A percentile compares a stretch with the other conserved stretches of the same genome.
phyloP scores from a whole-genome alignment of 2,888 invertebrate species.

The Trachelus tabidus region DNA sequence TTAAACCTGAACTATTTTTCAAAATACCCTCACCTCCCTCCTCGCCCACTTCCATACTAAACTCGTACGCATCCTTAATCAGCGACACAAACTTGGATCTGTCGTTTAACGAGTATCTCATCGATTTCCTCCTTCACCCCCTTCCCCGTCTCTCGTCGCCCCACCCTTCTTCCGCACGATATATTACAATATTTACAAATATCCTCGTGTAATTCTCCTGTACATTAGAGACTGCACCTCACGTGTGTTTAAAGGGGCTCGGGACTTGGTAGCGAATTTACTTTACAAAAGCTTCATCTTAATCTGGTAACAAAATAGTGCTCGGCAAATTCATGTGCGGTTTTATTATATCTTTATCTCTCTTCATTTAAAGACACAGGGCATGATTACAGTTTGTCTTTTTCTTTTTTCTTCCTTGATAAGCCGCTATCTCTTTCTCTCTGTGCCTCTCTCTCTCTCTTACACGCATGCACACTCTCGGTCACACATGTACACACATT shows the following conservation, averaged over 20 bases:
- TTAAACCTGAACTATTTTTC: background rate
- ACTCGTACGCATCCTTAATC: background rate
- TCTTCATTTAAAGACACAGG: background rate
- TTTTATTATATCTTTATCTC: conserved; percentile 1
- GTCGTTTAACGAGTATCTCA: background rate
- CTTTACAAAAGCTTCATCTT: background rate
- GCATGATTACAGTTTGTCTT: background rate
- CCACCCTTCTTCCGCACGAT: background rate
- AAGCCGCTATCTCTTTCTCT: conserved; percentile 23
- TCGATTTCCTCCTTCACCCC: background rate
- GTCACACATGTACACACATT: background rate
- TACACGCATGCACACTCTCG: background rate
- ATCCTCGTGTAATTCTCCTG: background rate
- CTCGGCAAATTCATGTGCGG: conserved; percentile 18
- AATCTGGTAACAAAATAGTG: conserved; percentile 32
- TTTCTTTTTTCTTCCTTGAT: conserved; percentile 20
- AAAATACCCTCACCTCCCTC: background rate
- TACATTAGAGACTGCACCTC: background rate
- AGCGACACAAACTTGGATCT: background rate
- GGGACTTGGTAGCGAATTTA: background rate
- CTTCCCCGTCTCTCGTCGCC: no score
- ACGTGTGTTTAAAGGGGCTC: background rate
- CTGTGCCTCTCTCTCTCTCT: conserved; percentile 20
- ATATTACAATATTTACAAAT: background rate
- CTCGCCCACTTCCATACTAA: background rate